A percentile compares a stretch with the other conserved stretches of the same genome.
These are phyloP conservation scores for Speoplatyrhinus poulsoni DNA, from an alignment of 2,113 vertebrate genomes.

Conservation along the genomic window DNA sequence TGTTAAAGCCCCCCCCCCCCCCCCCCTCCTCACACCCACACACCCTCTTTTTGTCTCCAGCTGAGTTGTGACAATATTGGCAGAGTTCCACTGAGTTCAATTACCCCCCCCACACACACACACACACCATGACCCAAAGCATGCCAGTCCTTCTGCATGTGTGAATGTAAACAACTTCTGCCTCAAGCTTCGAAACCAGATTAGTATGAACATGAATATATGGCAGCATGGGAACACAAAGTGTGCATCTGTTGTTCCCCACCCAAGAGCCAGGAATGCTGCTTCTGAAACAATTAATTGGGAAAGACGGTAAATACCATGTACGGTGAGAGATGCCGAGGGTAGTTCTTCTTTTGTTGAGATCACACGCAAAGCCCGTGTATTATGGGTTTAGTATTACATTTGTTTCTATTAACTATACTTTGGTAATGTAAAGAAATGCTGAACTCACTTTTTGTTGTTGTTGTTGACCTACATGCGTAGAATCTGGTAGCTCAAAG, in stretches of 20 bases:
- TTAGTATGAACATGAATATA: not conserved
- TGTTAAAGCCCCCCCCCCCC: no score
- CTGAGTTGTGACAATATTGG: constrained; percentile 10
- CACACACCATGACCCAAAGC: no score
- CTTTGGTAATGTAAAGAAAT: no score
- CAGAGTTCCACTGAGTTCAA: constrained; percentile 34
- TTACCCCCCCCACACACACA: not conserved
- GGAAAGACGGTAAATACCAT: not conserved
- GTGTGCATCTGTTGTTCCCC: no score
- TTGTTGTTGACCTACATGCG: no score
- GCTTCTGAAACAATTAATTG: not conserved
- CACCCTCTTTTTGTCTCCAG: constrained; percentile 2
- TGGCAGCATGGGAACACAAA: not conserved
- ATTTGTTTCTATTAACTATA: no score
- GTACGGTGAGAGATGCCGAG: not conserved
- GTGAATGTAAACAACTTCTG: not conserved
- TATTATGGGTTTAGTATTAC: no score
- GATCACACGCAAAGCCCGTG: not conserved
- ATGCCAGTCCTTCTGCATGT: not conserved
- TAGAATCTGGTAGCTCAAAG: no score
- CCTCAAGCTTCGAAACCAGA: not conserved
- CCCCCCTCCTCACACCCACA: no score
- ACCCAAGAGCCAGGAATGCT: no score
- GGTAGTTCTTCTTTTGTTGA: not conserved
- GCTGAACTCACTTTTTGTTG: no score